These are phyloP conservation scores for Agelas oroides DNA, from an alignment of 37 sponge, comb jelly and placozoan species.

Conservation along the genomic window DNA sequence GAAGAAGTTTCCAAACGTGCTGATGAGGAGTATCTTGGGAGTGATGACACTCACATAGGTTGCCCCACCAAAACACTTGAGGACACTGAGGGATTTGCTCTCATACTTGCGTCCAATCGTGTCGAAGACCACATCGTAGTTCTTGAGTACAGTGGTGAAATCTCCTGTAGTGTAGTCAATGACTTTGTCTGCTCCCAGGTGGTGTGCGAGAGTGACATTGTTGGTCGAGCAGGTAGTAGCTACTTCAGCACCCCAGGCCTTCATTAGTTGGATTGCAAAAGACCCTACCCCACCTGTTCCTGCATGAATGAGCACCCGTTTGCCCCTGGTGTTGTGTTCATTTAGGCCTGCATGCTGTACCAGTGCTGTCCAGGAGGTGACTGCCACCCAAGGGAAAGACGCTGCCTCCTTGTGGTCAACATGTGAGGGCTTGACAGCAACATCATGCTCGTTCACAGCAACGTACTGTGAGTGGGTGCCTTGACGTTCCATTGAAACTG, in stretches of 20 bases:
- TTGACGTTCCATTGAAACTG: constrained; percentile 25
- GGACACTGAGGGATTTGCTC: constrained; percentile 42
- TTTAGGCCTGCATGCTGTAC: constrained; percentile 75
- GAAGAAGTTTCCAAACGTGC: constrained; percentile 44
- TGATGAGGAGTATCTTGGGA: constrained; percentile 25
- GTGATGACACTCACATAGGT: constrained; percentile 58
- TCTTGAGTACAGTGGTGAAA: constrained; percentile 31
- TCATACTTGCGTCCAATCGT: constrained; percentile 58
- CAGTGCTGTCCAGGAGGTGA: constrained; percentile 77
- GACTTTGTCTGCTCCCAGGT: constrained; percentile 79
- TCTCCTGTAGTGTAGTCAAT: constrained; percentile 74
- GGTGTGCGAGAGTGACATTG: constrained; percentile 51
- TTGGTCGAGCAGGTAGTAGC: constrained; percentile 73
- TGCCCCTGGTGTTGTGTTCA: constrained; percentile 47
- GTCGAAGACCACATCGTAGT: constrained; percentile 78
- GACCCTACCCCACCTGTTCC: constrained; percentile 85
- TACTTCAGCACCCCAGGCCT: constrained; percentile 86
- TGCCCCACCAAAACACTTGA: constrained; percentile 71
- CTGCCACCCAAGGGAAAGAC: constrained; percentile 84
- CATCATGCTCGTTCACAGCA: constrained; percentile 41
- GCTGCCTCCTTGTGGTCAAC: constrained; percentile 75
- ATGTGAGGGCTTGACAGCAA: constrained; percentile 68
- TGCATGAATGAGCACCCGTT: constrained; percentile 74
- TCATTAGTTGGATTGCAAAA: constrained; percentile 87
- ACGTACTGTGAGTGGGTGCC: constrained; percentile 75